Percentiles rank a stretch among this genome's conserved stretches.
phyloP scores from a whole-genome alignment of 35 echinoderm and acorn worm species.

The Chiridota heheva region DNA sequence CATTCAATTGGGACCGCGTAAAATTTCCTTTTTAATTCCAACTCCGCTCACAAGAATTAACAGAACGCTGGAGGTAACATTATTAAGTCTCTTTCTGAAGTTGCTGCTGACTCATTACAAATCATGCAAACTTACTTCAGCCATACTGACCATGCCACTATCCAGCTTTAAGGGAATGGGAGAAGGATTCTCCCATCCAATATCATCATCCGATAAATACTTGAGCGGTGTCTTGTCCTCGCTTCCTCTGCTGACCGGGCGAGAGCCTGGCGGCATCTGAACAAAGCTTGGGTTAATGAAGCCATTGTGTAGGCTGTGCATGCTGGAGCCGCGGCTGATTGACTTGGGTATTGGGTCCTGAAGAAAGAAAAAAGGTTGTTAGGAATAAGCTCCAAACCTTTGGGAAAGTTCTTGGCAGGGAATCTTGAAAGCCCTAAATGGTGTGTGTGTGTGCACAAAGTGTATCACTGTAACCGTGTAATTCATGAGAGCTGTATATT shows the following conservation, averaged over 20 bases:
- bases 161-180: slow-evolving; percentile 73
- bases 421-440: not conserved
- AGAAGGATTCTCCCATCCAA: slow-evolving; percentile 47
- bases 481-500: no score
- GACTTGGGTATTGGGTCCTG: slow-evolving; percentile 88
- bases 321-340: slow-evolving; percentile 76
- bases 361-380: not conserved
- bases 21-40: not conserved
- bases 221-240: slow-evolving; percentile 80
- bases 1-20: no score
- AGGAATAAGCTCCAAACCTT: not conserved
- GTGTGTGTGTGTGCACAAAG: no score
- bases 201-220: slow-evolving; percentile 75
- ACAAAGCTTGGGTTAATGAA: slow-evolving; percentile 75
- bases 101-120: no score
- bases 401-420: not conserved
- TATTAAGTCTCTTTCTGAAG: no score
- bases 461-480: no score
- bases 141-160: slow-evolving; percentile 90
- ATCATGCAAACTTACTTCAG: slow-evolving; percentile 59
- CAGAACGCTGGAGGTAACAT: no score
- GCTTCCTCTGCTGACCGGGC: slow-evolving; percentile 55
- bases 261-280: slow-evolving; percentile 35
- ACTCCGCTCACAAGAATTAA: no score
- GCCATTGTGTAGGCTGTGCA: slow-evolving; percentile 77